These are phyloP conservation scores for Atractosteus spatula DNA, from an alignment of 2,113 vertebrate species.

Conservation along the genomic window DNA sequence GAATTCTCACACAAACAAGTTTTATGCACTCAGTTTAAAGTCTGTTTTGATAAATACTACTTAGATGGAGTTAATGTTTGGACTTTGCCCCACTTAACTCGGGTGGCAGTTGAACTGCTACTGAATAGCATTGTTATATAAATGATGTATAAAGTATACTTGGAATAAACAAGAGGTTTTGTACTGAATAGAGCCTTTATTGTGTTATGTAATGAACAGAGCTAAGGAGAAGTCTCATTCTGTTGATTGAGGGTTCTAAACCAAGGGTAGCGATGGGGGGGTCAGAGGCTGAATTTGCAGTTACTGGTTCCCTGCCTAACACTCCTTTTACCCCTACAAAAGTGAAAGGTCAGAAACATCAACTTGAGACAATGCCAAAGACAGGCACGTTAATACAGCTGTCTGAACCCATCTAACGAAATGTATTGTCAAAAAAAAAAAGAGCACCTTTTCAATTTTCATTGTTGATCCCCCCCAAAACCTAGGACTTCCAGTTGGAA, in stretches of 20 bases:
- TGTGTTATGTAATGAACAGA: slow-evolving; percentile 45
- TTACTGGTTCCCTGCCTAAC: background rate
- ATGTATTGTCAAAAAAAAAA: too few species aligned
- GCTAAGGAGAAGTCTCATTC: slow-evolving; percentile 1
- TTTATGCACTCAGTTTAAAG: slow-evolving; percentile 44
- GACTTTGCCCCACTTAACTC: slow-evolving; percentile 47
- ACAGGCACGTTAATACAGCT: too few species aligned
- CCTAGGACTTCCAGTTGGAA: too few species aligned
- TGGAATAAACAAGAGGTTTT: slow-evolving; percentile 33
- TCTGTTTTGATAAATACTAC: slow-evolving; percentile 57
- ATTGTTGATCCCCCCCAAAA: too few species aligned
- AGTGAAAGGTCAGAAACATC: too few species aligned
- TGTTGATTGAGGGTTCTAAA: slow-evolving; percentile 15
- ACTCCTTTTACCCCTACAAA: background rate
- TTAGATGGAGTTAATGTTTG: slow-evolving; percentile 37
- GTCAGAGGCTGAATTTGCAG: slow-evolving; percentile 16
- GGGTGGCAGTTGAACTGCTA: slow-evolving; percentile 21
- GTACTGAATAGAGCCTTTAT: slow-evolving; percentile 46
- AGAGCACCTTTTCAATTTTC: too few species aligned
- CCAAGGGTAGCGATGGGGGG: slow-evolving; percentile 27
- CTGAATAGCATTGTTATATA: slow-evolving; percentile 49
- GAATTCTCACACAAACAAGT: slow-evolving; percentile 33
- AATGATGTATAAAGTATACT: slow-evolving; percentile 41
- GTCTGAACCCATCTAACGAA: too few species aligned
- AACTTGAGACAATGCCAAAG: too few species aligned